phyloP scores from a whole-genome alignment of 2,797 vertebrate genomes.

The Mormyrus proboscirostris region DNA sequence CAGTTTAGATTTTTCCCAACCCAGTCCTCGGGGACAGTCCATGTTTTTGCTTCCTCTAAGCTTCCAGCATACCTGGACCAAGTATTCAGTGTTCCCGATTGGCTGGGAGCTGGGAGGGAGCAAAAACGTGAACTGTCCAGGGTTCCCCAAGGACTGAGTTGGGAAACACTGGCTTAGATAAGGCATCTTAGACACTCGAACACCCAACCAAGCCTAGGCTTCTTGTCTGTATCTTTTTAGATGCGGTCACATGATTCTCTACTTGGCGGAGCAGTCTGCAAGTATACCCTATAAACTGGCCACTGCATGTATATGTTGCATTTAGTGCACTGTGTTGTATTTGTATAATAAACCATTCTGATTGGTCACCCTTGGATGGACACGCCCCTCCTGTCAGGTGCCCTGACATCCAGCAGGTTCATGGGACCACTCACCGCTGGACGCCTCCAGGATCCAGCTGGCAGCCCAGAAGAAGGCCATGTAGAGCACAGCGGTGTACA shows the following conservation, averaged over 20 bases:
- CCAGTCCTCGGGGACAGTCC: too few relatives aligned
- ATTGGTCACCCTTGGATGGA: neutral
- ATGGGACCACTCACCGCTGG: constrained; percentile 68
- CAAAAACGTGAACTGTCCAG: neutral
- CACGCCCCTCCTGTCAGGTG: neutral
- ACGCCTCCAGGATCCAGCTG: constrained; percentile 79
- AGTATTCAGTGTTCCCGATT: neutral
- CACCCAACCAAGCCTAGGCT: neutral
- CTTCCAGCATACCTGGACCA: neutral
- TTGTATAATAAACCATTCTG: neutral
- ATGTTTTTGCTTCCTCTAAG: neutral
- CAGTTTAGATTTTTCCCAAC: neutral
- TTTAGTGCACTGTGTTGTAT: neutral
- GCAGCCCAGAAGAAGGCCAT: constrained; percentile 77
- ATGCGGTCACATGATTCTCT: neutral
- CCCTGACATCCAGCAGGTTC: too few relatives aligned
- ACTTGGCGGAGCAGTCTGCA: neutral
- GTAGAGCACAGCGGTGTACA: constrained; percentile 75
- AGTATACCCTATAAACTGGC: neutral
- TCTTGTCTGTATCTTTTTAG: neutral
- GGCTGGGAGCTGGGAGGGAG: neutral
- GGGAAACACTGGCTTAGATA: neutral
- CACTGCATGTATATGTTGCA: neutral
- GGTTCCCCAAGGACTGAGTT: neutral
- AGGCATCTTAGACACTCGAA: neutral